Base-by-base conservation (phyloP, 2,797 vertebrate species). In the Sphenodon punctatus region DNA sequence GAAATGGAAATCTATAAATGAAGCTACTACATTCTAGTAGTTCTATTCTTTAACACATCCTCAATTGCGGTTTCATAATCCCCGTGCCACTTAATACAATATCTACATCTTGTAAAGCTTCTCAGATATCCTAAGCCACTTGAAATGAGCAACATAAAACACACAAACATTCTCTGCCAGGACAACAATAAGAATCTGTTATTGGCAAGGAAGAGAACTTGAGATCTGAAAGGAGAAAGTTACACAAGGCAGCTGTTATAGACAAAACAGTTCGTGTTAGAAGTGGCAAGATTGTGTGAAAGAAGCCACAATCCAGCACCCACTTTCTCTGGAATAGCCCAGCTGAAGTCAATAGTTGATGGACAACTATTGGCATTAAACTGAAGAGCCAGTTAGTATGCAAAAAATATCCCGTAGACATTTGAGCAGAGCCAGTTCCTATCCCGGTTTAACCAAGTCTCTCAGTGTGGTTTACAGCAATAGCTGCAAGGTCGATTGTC, bases 121-220 rank as follows among this genome's bases (percentile, higher is more conserved):
- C n/a, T n/a, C n/a, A n/a, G n/a, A n/a, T n/a, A n/a, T n/a, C n/a
- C n/a, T n/a, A n/a, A n/a, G n/a, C n/a, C n/a, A n/a, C n/a, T n/a
- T n/a, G n/a, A n/a, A n/a, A n/a, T n/a, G n/a, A n/a, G n/a, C n/a
- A n/a, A n/a, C n/a, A n/a, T n/a, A 49, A 34, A 20, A 34, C 27
- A 34, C 15, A 23, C 20, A 49, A 34, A 13, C 6, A 6, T 56
- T 0, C 20, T 0, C 7, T 1, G 5, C 3, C 9, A n/a, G 34
- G 34, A 36, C 36, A 36, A 36, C 34, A 34, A 36, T 14, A 32
- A 36, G 12, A 23, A 36, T 58, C n/a, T 39, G 2, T 36, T 71
- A 20, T 32, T 43, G 13, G 15, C 23, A 66, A 3, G 3, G 4
- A 46, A 30, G 5, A 3, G 32, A 32, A 8, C 10, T 7, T 34